These are phyloP conservation scores for Rhinichthys klamathensis DNA, from an alignment of 2,113 vertebrate genomes.

Conservation along the genomic window DNA sequence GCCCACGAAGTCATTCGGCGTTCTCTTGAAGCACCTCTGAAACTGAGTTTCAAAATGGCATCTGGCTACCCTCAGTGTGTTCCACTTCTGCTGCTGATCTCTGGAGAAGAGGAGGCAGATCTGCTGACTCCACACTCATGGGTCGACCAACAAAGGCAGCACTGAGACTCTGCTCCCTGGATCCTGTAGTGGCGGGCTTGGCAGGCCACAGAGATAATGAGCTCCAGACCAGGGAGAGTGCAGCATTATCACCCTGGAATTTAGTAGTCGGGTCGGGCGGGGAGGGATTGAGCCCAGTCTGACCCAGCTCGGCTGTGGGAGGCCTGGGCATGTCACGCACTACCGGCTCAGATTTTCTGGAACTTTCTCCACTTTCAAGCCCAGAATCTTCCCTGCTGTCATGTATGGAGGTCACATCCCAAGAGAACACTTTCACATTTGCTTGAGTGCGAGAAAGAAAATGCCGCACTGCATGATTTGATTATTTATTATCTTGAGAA, in stretches of 20 bases:
- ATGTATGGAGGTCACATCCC: slow-evolving; percentile 19
- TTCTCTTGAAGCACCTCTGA: slow-evolving; percentile 45
- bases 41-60: slow-evolving; percentile 46
- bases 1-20: neutral
- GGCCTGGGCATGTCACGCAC: slow-evolving; percentile 74
- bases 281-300: slow-evolving; percentile 53
- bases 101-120: slow-evolving; percentile 39
- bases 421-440: slow-evolving; percentile 29
- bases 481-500: slow-evolving; percentile 39
- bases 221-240: slow-evolving; percentile 83
- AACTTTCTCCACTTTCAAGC: slow-evolving; percentile 24
- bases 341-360: slow-evolving; percentile 61
- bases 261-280: slow-evolving; percentile 54
- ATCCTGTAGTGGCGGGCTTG: slow-evolving; percentile 67
- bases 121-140: slow-evolving; percentile 69
- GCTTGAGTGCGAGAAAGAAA: slow-evolving; percentile 25
- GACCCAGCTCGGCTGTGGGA: slow-evolving; percentile 69
- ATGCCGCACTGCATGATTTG: slow-evolving; percentile 27
- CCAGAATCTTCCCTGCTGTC: slow-evolving; percentile 23
- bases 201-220: slow-evolving; percentile 82
- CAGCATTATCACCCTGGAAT: slow-evolving; percentile 81
- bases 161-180: slow-evolving; percentile 69
- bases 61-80: slow-evolving; percentile 40
- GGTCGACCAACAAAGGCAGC: slow-evolving; percentile 70
- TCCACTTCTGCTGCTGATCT: slow-evolving; percentile 54